These are phyloP conservation scores for Irena cyanogastra DNA, from an alignment of 2,113 vertebrate genomes.

Conservation along the genomic window DNA sequence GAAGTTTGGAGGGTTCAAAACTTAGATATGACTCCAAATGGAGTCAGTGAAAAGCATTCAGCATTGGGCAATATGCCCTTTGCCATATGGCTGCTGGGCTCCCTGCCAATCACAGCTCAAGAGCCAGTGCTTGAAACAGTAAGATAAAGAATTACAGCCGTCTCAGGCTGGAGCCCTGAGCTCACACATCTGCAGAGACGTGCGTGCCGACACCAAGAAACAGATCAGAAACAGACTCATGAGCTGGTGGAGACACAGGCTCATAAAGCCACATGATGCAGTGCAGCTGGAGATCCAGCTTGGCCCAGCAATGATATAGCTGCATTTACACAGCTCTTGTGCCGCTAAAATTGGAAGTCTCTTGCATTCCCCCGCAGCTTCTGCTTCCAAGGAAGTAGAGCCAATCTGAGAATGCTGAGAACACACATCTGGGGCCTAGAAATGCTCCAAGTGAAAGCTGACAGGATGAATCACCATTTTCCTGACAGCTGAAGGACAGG, in stretches of 20 bases:
- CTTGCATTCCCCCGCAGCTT: background rate
- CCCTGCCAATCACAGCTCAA: background rate
- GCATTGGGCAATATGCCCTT: background rate
- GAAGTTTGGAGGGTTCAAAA: background rate
- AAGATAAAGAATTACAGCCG: background rate
- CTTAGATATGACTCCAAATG: background rate
- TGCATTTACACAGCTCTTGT: background rate
- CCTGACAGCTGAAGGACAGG: background rate
- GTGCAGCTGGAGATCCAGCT: constrained; percentile 32
- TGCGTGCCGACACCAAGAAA: background rate
- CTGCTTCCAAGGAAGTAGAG: constrained; percentile 17
- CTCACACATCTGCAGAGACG: background rate
- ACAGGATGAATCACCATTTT: background rate
- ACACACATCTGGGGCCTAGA: constrained; percentile 18
- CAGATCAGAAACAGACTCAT: constrained; percentile 18
- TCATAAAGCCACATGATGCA: constrained; percentile 34
- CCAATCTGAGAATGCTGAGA: background rate
- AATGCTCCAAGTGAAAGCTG: background rate
- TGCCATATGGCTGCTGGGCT: background rate
- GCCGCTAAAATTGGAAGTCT: background rate
- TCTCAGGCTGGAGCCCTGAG: background rate
- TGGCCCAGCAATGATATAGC: background rate
- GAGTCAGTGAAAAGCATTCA: background rate
- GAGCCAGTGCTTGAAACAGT: background rate
- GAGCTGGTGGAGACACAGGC: background rate